Conservation (phyloP, 2,888 invertebrate genomes). For the Cerastoderma edule region DNA sequence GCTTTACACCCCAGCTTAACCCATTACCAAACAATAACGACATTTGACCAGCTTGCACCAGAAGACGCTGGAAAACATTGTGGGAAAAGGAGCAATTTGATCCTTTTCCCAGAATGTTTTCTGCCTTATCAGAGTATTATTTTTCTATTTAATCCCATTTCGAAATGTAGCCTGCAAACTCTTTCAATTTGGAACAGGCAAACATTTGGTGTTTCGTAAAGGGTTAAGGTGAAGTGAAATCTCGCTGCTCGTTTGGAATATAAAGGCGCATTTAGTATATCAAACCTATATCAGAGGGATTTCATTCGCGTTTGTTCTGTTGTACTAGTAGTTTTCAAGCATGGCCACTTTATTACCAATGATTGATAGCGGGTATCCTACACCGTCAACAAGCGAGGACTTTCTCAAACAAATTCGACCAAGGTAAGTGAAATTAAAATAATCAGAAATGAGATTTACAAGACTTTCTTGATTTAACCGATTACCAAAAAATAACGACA, state of each 20-base stretch:
- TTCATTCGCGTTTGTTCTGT: too few species aligned
- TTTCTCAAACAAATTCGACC: constrained; percentile 47
- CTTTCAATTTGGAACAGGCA: neutral
- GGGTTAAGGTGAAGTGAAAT: too few species aligned
- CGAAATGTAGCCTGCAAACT: neutral
- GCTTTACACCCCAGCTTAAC: too few species aligned
- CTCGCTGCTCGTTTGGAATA: neutral
- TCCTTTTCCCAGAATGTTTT: constrained; percentile 9
- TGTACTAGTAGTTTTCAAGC: neutral
- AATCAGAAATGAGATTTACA: too few species aligned
- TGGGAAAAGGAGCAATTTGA: neutral
- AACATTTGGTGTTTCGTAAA: neutral
- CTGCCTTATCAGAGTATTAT: neutral
- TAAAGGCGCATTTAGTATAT: neutral
- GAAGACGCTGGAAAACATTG: constrained; percentile 6
- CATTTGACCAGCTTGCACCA: too few species aligned
- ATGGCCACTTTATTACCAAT: constrained; percentile 56
- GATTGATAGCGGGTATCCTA: constrained; percentile 50
- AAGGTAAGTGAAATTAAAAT: constrained; percentile 52
- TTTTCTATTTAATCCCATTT: neutral
- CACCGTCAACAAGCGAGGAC: constrained; percentile 47
- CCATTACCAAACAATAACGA: too few species aligned
- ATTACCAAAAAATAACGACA: too few species aligned
- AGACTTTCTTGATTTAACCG: too few species aligned
- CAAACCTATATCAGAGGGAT: too few species aligned